Percentiles rank a stretch among this genome's conserved stretches.
phyloP scores from a whole-genome alignment of 2,888 invertebrate genomes.

The Chrysomela aeneicollis region DNA sequence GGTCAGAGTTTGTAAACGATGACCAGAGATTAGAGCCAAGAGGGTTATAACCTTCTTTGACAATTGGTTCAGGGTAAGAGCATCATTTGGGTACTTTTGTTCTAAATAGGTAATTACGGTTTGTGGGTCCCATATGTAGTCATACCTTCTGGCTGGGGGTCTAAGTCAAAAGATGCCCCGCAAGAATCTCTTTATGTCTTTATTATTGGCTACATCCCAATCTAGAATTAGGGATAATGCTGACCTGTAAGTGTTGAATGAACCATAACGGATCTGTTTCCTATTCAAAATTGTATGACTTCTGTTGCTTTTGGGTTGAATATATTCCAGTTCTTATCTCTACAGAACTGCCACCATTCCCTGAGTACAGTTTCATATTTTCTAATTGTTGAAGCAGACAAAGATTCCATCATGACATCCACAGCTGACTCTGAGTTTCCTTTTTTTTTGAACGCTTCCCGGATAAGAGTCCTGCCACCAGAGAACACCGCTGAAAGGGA shows the following conservation, averaged over 20 bases:
- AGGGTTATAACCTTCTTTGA: not conserved
- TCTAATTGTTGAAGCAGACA: no score
- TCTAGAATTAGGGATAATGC: not conserved
- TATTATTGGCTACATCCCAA: not conserved
- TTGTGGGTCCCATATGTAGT: slow-evolving; percentile 1
- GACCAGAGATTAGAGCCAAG: not conserved
- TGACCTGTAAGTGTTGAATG: not conserved
- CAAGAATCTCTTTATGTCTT: not conserved
- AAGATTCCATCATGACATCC: no score
- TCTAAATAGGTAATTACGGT: not conserved
- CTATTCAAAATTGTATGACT: not conserved
- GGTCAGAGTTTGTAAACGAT: not conserved
- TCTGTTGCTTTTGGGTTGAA: not conserved
- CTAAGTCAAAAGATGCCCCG: not conserved
- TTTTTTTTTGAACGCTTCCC: no score
- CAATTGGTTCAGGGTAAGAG: not conserved
- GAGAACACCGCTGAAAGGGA: no score
- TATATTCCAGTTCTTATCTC: not conserved
- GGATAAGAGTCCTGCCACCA: no score
- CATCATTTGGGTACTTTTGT: not conserved
- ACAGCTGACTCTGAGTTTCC: no score
- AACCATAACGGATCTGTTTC: not conserved
- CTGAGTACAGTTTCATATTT: no score
- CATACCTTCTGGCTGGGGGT: not conserved
- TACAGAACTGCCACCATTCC: no score